These are phyloP conservation scores for Apodemia hepburni DNA, from an alignment of 2,888 invertebrate species.

Conservation along the genomic window DNA sequence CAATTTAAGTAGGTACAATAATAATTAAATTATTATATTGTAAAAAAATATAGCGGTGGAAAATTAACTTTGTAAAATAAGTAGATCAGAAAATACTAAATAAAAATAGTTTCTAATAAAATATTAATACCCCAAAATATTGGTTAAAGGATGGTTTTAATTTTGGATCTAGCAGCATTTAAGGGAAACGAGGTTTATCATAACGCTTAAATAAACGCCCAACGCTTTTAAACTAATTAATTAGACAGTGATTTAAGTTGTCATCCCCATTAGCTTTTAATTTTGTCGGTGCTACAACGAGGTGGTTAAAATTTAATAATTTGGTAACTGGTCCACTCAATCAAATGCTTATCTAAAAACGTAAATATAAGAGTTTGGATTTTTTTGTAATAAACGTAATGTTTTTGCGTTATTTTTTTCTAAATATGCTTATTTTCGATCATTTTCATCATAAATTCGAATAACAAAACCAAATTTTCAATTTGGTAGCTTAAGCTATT, in stretches of 20 bases:
- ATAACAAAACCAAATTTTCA: constrained; percentile 9
- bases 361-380: constrained; percentile 1
- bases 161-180: constrained; percentile 18
- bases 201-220: constrained; percentile 49
- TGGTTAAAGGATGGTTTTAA: constrained; percentile 14
- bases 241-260: constrained; percentile 34
- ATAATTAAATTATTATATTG: not conserved
- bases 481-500: constrained; percentile 7
- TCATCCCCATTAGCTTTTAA: constrained; percentile 45
- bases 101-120: constrained; percentile 2
- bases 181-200: constrained; percentile 44
- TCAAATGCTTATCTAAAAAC: not conserved
- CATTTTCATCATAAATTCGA: constrained; percentile 7
- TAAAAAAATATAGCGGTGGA: not conserved
- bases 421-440: not conserved
- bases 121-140: constrained; percentile 11
- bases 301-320: constrained; percentile 41
- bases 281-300: constrained; percentile 53
- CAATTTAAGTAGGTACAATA: not conserved
- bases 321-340: constrained; percentile 17
- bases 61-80: not conserved
- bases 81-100: not conserved
- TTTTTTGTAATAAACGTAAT: not conserved
- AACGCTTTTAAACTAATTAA: constrained; percentile 58
- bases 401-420: not conserved